Base-by-base conservation (phyloP, 2,888 invertebrate species). In the Rhagium mordax region DNA sequence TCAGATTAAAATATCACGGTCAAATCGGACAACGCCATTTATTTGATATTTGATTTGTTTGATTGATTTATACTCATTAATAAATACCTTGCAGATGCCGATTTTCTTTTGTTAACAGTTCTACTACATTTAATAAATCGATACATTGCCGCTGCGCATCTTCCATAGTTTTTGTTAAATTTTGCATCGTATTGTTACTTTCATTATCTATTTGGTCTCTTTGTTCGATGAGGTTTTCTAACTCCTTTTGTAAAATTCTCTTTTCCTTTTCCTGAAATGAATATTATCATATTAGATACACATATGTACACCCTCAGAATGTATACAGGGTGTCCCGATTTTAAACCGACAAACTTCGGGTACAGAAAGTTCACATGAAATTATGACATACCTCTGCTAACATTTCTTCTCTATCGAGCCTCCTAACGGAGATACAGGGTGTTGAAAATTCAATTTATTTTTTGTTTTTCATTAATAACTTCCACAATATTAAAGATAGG, bases 91-190 rank as follows among this genome's bases (percentile, higher is more conserved):
- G 81, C 55, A 83, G 81, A 78, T 85, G 85, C 49, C 79, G 79
- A 77, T 82, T 84, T 78, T 85, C 85, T 27, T 80, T 81, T 15
- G 82, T 80, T 51, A 84, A 72, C 24, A 79, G 75, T 74, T 84
- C 84, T 15, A 84, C 72, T 10, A 85, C 76, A 61, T 80, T 71
- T 57, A 84, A 80, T 2, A 85, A 72, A 66, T 85, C 82, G 67
- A 80, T 79, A 64, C 85, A 84, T 59, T 85, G 84, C 70, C 82
- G 80, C 72, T 85, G 85, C 5, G 84, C 81, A 64, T 71, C 79
- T 72, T 84, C 80, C 59, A 84, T 80, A 67, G 79, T 83, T 71
- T 74, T 81, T 24, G 81, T 76, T 55, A 85, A 75, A 13, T 71
- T 74, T 61, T 72, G 74, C 20, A 82, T 79, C 15, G 78, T 75